These are phyloP conservation scores for Saccopteryx bilineata DNA, from an alignment of 2,113 vertebrate species.

Conservation along the genomic window DNA sequence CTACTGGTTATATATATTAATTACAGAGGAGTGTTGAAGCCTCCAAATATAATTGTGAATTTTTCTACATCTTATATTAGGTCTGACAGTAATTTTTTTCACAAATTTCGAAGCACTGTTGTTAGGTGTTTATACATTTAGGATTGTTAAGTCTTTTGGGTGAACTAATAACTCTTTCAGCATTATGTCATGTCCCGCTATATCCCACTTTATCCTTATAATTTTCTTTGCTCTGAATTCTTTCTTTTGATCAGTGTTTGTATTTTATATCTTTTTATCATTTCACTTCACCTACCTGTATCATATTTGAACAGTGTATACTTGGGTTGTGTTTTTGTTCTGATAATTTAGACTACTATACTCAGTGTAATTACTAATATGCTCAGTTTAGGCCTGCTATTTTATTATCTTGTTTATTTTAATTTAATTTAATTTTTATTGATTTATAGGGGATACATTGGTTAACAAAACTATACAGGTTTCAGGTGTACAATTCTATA, in stretches of 20 bases:
- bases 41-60: constrained; percentile 5
- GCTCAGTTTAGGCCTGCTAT: constrained; percentile 32
- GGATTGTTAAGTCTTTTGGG: constrained; percentile 50
- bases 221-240: constrained; percentile 50
- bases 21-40: constrained; percentile 19
- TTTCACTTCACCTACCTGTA: not conserved
- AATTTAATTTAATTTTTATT: too few species aligned
- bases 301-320: constrained; percentile 29
- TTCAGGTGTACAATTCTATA: too few species aligned
- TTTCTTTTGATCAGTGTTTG: constrained; percentile 30
- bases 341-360: constrained; percentile 12
- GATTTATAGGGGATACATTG: too few species aligned
- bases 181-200: constrained; percentile 2
- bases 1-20: constrained; percentile 32
- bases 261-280: constrained; percentile 10
- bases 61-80: constrained; percentile 56
- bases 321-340: constrained; percentile 44
- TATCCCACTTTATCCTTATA: constrained; percentile 36
- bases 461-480: too few species aligned
- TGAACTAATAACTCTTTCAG: constrained; percentile 44
- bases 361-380: constrained; percentile 41
- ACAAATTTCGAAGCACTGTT: constrained; percentile 47
- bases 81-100: constrained; percentile 49
- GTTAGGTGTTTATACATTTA: constrained; percentile 1
- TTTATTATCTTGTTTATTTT: not conserved